Evolutionary conservation across 2,113 vertebrate genomes (phyloP), one percentile per base, ranked within the genome.

Genomic region (Malurus elegans): DNA sequence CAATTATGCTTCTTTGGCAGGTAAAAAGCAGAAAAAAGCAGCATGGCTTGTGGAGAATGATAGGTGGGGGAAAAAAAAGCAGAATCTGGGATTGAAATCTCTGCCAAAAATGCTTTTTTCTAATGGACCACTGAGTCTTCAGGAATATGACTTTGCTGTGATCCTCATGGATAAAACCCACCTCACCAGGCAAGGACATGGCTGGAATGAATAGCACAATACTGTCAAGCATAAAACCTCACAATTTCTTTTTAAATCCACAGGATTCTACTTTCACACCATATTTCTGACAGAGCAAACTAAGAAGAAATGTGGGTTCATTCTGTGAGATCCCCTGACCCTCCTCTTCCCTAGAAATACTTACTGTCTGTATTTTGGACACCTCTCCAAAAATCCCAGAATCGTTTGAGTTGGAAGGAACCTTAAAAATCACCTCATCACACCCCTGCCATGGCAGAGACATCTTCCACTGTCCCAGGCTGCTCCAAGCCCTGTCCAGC

Each of bases 391-490:
- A 54, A 51, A 44, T 18, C 8, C 3, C n/a, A 45, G 28, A 6
- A 29, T n/a, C 7, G 8, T 20, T 28, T 51, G 51, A 8, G 18
- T 6, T 44, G 28, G 36, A 66, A 36, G 12, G 7, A 36, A 20
- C 18, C 15, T 51, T 8, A 36, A 51, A 65, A 3, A 8, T 4
- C 51, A 58, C 3, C 44, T 0, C 0, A 2, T 36, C 0, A 25
- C 58, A 57, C 2, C 11, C 34, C 50, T 79, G 66, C 26, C 75
- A 65, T 23, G 20, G 10, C 42, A 79, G 86, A 25, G 50, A 79
- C 66, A 28, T 12, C 31, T 73, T 1, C 58, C 76, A 13, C 44
- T 2, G 0, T 4, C 26, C 51, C 86, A 88, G 66, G 31, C 0
- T 36, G 31, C 42, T 72, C 57, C 48, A 6, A 47, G 16, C 13